These are phyloP conservation scores for Campoplex nolae DNA, from an alignment of 2,888 invertebrate genomes.

Conservation along the genomic window DNA sequence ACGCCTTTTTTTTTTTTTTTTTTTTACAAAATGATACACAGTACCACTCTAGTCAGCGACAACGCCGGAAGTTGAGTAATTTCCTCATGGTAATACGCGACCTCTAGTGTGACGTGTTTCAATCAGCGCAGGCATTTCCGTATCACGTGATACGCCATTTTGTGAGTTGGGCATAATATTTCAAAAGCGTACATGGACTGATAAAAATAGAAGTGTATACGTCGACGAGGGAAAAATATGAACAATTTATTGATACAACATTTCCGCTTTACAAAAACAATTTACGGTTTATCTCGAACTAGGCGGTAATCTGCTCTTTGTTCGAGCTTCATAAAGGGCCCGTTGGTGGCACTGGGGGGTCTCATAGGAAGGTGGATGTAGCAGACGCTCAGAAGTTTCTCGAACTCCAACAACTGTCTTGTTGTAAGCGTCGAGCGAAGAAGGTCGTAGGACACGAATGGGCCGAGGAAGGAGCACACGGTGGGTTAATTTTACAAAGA, in stretches of 20 bases:
- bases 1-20: conserved; percentile 31
- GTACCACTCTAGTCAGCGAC: conserved; percentile 51
- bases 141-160: conserved; percentile 42
- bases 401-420: background rate
- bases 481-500: conserved; percentile 20
- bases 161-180: conserved; percentile 12
- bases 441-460: conserved; percentile 28
- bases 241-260: background rate
- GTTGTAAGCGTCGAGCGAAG: conserved; percentile 19
- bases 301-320: conserved; percentile 1
- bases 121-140: background rate
- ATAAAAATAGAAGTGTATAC: background rate
- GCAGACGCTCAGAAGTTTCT: background rate
- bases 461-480: conserved; percentile 3
- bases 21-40: background rate
- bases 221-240: background rate
- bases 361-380: conserved; percentile 8
- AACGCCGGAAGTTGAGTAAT: conserved; percentile 40
- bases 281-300: background rate
- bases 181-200: background rate
- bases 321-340: conserved; percentile 41
- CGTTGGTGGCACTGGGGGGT: conserved; percentile 54
- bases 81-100: conserved; percentile 14
- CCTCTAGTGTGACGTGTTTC: conserved; percentile 20
- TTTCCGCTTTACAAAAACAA: background rate